Percentiles rank a stretch among this genome's conserved stretches.
phyloP scores from a whole-genome alignment of 2,888 invertebrate genomes.

The Acanthosoma haemorrhoidale region DNA sequence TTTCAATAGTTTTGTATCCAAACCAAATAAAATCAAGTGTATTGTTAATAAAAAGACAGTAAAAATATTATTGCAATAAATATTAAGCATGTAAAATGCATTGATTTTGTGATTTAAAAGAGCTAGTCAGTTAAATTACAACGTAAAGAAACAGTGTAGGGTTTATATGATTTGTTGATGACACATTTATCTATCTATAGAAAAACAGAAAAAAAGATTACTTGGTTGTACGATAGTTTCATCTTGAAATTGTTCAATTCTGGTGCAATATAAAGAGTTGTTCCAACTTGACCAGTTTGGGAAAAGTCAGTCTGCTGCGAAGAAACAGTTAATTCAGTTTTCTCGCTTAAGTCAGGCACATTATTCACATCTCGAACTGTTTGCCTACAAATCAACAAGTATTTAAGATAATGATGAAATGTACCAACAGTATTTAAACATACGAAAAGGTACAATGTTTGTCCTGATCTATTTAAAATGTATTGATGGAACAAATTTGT shows the following conservation, averaged over 20 bases:
- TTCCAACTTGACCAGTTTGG: conserved; percentile 82
- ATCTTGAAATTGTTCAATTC: conserved; percentile 68
- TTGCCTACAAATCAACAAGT: not conserved
- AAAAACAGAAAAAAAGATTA: conserved; percentile 38
- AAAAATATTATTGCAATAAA: too few species aligned
- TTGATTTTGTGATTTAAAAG: too few species aligned
- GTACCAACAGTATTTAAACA: too few species aligned
- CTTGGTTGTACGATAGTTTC: conserved; percentile 68
- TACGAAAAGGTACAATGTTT: too few species aligned
- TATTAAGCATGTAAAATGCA: too few species aligned
- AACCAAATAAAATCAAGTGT: too few species aligned
- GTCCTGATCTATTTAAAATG: too few species aligned
- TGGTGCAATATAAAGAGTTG: conserved; percentile 90
- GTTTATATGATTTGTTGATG: not conserved
- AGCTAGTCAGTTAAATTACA: too few species aligned
- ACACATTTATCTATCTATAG: not conserved
- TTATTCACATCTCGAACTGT: not conserved
- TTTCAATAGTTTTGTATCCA: too few species aligned
- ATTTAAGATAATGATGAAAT: not conserved
- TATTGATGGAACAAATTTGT: too few species aligned
- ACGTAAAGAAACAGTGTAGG: too few species aligned
- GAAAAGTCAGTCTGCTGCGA: conserved; percentile 46
- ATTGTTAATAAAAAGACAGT: too few species aligned
- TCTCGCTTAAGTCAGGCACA: not conserved
- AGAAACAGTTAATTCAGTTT: conserved; percentile 2